Percentiles rank a stretch among this genome's conserved stretches.
Conservation (phyloP, 2,888 invertebrate genomes). For the Mycalesis mineus region DNA sequence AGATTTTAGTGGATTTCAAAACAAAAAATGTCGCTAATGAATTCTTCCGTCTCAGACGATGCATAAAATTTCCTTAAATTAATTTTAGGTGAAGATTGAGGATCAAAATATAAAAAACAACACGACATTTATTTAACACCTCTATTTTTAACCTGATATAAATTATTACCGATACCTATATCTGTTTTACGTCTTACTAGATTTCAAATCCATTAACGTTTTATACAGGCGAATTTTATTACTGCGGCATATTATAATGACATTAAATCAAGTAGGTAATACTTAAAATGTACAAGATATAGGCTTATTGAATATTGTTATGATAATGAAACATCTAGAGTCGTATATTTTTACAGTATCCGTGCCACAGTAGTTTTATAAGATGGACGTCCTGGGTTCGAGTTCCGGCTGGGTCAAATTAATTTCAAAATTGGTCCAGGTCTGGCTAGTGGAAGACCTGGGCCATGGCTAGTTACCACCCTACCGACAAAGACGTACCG, state of each 20-base stretch:
- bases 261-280: background rate
- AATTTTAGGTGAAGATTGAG: background rate
- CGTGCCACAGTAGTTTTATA: no score
- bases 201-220: slow-evolving; percentile 4
- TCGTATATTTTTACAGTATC: no score
- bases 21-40: no score
- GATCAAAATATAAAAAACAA: background rate
- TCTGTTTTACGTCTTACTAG: background rate
- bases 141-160: background rate
- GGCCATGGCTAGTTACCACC: no score
- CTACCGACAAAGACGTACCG: no score
- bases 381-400: no score
- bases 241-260: background rate
- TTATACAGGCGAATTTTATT: background rate
- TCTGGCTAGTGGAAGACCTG: no score
- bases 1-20: no score
- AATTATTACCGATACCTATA: background rate
- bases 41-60: no score
- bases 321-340: background rate
- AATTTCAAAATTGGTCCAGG: no score
- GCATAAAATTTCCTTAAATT: background rate
- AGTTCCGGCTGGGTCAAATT: no score
- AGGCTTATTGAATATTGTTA: background rate
- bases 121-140: background rate
- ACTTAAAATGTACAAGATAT: background rate